Base-by-base conservation (phyloP, 2,797 vertebrate genomes). In the Coregonus sp. region DNA sequence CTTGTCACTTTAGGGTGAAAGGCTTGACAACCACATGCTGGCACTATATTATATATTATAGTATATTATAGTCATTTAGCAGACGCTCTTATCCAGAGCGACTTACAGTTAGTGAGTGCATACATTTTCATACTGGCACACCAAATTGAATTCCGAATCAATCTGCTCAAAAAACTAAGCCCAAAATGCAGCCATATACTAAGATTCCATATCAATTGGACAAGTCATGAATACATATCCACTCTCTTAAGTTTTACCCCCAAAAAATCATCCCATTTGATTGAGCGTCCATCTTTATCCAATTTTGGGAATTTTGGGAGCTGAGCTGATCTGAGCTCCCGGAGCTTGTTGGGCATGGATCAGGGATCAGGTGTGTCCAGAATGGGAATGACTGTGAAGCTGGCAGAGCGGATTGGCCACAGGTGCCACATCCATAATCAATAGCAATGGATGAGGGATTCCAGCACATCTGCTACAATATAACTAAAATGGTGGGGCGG, bases 371-470 rank as follows among this genome's bases (percentile, higher is more conserved):
- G 12, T 56, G 50, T 7, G 47, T 20, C 66, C 31, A 31, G 68
- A 67, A 40, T 67, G 73, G 73, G 51, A 68, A 75, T n/a, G 18
- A 68, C 52, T 68, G 18, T 70, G 65, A 71, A 25, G 69, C 69
- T 71, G 47, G 25, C 72, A 70, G 68, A 65, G 56, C 47, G 6
- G 31, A 51, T 29, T 51, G 50, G 71, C 72, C 20, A 37, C 71
- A 70, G 72, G 75, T 72, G n/a, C 56, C 68, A 37, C n/a, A 77
- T 79, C 20, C 69, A 75, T 79, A 72, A 75, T 79, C 50, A 67
- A 52, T 67, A 15, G 69, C 31, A 33, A 18, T 72, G 59, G 74
- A 31, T 20, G 33, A 31, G 65, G 74, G 71, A 66, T 75, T 51
- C 56, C 59, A 50, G 54, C 67, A 29, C n/a, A n/a, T 79, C 25